Evolutionary conservation across 2,797 vertebrate species (phyloP).

Genomic region (Pterois miles): DNA sequence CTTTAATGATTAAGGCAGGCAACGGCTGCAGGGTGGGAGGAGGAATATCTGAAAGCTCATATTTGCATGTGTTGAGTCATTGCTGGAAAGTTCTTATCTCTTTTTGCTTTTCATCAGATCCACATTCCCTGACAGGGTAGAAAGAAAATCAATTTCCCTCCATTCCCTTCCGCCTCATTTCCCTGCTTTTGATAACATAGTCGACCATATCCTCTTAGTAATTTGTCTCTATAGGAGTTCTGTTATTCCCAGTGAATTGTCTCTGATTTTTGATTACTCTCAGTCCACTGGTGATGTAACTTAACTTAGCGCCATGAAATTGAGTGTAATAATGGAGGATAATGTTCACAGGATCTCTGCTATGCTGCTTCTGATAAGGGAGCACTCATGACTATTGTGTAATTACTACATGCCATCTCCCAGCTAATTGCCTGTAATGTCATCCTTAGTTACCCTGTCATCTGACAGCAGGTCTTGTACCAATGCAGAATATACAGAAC

Average conservation of each 20-base stretch:
- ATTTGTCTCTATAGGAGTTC: slow-evolving; percentile 37
- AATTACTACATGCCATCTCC: slow-evolving; percentile 52
- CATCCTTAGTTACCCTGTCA: slow-evolving; percentile 45
- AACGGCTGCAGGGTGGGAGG: slow-evolving; percentile 20
- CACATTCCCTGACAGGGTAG: slow-evolving; percentile 33
- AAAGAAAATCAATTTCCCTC: slow-evolving; percentile 49
- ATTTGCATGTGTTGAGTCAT: slow-evolving; percentile 59
- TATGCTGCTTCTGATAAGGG: slow-evolving; percentile 40
- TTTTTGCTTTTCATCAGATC: slow-evolving; percentile 61
- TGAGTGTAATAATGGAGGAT: slow-evolving; percentile 50
- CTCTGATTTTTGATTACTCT: slow-evolving; percentile 46
- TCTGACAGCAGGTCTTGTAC: slow-evolving; percentile 38
- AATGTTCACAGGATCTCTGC: slow-evolving; percentile 43
- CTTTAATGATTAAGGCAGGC: slow-evolving; percentile 38
- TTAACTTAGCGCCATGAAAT: slow-evolving; percentile 48
- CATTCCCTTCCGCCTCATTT: slow-evolving; percentile 54
- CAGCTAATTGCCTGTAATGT: slow-evolving; percentile 66
- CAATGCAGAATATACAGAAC: background rate
- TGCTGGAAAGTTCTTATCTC: slow-evolving; percentile 56
- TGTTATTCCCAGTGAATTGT: slow-evolving; percentile 43
- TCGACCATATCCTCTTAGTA: slow-evolving; percentile 38
- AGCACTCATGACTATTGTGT: slow-evolving; percentile 40
- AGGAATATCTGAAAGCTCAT: slow-evolving; percentile 45
- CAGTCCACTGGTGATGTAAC: slow-evolving; percentile 45
- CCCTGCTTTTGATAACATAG: slow-evolving; percentile 41